phyloP scores from a whole-genome alignment of 2,888 invertebrate species.

The Ophion costatus region DNA sequence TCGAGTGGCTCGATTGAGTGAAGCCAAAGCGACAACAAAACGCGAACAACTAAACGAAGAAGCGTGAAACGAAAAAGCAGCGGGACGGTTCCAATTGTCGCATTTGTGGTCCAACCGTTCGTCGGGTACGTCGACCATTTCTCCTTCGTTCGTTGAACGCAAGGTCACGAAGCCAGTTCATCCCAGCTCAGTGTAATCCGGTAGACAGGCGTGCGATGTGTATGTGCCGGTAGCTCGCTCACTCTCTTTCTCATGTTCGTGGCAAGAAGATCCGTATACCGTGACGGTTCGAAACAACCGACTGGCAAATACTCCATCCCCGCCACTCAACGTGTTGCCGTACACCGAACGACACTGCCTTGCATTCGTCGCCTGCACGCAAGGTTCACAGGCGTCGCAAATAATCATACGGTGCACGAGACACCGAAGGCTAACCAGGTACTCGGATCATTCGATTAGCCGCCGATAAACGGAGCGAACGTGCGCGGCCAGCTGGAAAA shows the following conservation, averaged over 20 bases:
- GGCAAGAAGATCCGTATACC: background rate
- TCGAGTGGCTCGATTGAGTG: background rate
- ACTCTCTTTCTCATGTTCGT: background rate
- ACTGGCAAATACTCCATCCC: conserved; percentile 16
- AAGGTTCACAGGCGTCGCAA: conserved; percentile 14
- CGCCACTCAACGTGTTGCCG: background rate
- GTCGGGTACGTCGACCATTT: conserved; percentile 24
- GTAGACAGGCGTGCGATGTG: conserved; percentile 7
- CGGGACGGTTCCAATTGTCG: conserved; percentile 16
- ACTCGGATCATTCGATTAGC: conserved; percentile 42
- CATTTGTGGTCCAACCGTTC: conserved; percentile 36
- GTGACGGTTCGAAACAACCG: conserved; percentile 7
- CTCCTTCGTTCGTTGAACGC: conserved; percentile 13
- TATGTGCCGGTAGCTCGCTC: conserved; percentile 24
- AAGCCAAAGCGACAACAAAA: conserved; percentile 15
- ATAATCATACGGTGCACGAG: conserved; percentile 13
- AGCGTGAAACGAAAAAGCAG: conserved; percentile 8
- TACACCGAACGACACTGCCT: conserved; percentile 11
- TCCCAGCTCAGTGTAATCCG: conserved; percentile 62
- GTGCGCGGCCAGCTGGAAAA: conserved; percentile 26
- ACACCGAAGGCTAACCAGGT: conserved; percentile 19
- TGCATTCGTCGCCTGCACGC: conserved; percentile 26
- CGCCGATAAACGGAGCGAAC: conserved; percentile 43
- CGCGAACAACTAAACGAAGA: conserved; percentile 26
- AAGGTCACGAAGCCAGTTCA: conserved; percentile 71